Base-by-base conservation (phyloP, 2,888 invertebrate species). In the Drosophila mercatorum region DNA sequence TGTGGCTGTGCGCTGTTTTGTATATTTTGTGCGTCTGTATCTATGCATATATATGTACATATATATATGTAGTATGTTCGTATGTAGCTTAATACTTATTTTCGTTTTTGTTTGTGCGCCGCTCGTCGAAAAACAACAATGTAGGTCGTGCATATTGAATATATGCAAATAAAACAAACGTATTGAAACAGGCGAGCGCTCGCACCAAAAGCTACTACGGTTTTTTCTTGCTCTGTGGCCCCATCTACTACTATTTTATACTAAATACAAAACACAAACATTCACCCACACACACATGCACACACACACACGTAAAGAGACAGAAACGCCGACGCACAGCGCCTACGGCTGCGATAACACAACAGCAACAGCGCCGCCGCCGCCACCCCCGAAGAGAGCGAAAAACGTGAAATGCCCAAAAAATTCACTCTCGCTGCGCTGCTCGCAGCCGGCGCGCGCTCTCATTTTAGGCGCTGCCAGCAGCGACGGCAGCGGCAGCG, bases 121-220 rank as follows among this genome's bases (percentile, higher is more conserved):
- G 75, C 67, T 66, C 57, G 66, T 63, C 62, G 65, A 72, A 72
- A 74, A 77, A 80, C 82, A 85, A 88, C 85, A 88, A 88, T 85
- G 89, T 86, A 77, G 84, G 84, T 85, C 84, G 84, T 83, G 89
- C 81, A 89, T 88, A 85, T 89, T 86, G 64, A 89, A 72, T 83
- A 84, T 81, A 89, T 87, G 81, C 81, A 85, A 89, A 89, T 87
- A 86, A 78, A 72, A 72, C 55, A 71, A 75, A 59, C 52, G 40
- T 63, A 69, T 71, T 67, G 43, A 83, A 81, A 69, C 72, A 73
- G 66, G 62, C 60, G 58, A 66, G 63, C 65, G 61, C 58, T 53
- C 59, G 64, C 75, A 64, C 64, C 43, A 60, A 71, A 76, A 57
- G 28, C 49, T 67, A 68, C 77, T 76, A 60, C 75, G 34, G 49